Percentiles rank a stretch among this genome's conserved stretches.
Conservation (phyloP, 2,797 vertebrate genomes). For the Stomatorhinus walkeri region DNA sequence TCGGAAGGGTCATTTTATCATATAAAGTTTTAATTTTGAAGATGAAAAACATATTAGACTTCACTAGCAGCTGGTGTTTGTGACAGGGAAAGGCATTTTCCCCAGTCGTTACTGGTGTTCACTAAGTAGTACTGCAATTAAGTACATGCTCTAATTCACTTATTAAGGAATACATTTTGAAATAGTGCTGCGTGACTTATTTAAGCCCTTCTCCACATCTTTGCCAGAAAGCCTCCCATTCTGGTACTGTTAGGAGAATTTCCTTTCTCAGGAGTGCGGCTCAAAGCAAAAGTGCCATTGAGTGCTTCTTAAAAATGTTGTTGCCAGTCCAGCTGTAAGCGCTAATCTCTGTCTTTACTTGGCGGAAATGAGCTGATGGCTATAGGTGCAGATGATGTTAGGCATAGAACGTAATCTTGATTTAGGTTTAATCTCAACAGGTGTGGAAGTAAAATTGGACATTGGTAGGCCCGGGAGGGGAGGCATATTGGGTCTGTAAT, state of each 20-base stretch:
- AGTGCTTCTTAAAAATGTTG: background rate
- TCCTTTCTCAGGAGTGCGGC: conserved; percentile 26
- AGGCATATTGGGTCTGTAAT: no score
- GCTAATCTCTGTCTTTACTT: background rate
- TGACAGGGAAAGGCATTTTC: conserved; percentile 24
- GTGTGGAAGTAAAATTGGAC: no score
- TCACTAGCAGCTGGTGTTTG: background rate
- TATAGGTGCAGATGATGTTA: background rate
- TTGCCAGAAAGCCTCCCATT: conserved; percentile 7
- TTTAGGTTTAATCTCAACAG: background rate
- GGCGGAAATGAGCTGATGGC: background rate
- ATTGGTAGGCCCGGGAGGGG: no score
- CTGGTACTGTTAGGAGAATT: conserved; percentile 20
- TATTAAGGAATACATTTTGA: conserved; percentile 28
- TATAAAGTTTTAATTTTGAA: background rate
- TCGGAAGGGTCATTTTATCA: background rate
- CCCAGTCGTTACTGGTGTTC: background rate
- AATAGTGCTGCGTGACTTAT: conserved; percentile 17
- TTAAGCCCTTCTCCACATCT: background rate
- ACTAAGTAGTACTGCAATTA: conserved; percentile 22
- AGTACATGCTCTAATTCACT: conserved; percentile 30
- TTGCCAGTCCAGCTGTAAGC: background rate
- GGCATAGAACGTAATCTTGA: background rate
- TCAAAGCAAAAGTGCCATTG: conserved; percentile 24
- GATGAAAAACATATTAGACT: background rate